These are phyloP conservation scores for Hypotaenidia okinawae DNA, from an alignment of 2,797 vertebrate species.

Conservation along the genomic window DNA sequence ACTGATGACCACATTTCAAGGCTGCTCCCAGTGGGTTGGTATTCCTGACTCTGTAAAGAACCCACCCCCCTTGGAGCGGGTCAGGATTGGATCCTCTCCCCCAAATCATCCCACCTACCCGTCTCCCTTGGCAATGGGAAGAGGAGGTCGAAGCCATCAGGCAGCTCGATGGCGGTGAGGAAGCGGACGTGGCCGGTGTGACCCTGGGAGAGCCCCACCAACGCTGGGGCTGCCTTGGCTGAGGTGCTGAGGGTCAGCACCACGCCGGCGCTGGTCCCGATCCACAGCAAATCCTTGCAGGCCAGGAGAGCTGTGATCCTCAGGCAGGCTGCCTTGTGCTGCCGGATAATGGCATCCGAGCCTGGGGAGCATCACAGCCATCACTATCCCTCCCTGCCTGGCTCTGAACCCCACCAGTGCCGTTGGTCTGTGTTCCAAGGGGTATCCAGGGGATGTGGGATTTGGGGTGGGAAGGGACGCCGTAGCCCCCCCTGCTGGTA, in stretches of 20 bases:
- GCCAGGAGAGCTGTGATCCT: constrained; percentile 94
- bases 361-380: constrained; percentile 66
- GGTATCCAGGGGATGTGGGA: accelerated
- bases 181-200: constrained; percentile 99
- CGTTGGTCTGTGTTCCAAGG: accelerated
- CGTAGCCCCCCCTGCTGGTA: accelerated
- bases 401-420: accelerated
- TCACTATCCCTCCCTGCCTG: background rate
- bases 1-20: accelerated
- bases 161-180: constrained; percentile 93
- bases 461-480: accelerated
- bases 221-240: constrained; percentile 79
- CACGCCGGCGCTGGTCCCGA: constrained; percentile 92
- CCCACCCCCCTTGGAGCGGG: accelerated
- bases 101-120: constrained; percentile 61
- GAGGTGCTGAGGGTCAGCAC: constrained; percentile 89
- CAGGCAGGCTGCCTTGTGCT: constrained; percentile 98
- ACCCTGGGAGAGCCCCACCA: constrained; percentile 92
- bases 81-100: accelerated
- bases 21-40: accelerated
- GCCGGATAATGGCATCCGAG: constrained; percentile 96
- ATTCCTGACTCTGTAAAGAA: background rate
- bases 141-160: constrained; percentile 88
- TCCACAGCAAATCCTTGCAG: constrained; percentile 96
- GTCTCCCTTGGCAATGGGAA: constrained; percentile 81